Percentiles rank a stretch among this genome's conserved stretches.
Conservation (phyloP, 2,113 vertebrate genomes). For the Anhinga anhinga region DNA sequence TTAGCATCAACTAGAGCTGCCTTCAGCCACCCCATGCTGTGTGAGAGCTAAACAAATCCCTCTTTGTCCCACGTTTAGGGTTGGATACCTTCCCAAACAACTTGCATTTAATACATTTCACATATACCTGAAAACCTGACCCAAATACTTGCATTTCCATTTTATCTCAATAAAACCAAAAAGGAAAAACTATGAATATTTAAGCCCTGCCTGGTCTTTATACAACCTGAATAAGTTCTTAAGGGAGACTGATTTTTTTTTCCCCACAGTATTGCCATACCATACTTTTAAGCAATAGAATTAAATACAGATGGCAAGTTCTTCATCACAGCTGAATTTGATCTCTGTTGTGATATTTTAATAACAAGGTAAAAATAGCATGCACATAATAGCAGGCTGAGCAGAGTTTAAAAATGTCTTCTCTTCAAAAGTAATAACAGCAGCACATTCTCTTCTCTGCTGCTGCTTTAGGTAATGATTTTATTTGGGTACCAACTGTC, state of each 20-base stretch:
- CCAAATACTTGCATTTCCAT: not conserved
- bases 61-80: not conserved
- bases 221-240: not conserved
- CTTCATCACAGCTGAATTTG: not conserved
- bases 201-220: not conserved
- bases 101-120: not conserved
- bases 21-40: not conserved
- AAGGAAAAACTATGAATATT: not conserved
- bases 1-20: not conserved
- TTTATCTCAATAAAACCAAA: not conserved
- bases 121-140: not conserved
- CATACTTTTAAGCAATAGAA: not conserved
- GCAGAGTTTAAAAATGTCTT: conserved; percentile 9
- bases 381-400: conserved; percentile 11
- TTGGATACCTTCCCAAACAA: not conserved
- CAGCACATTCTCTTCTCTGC: not conserved
- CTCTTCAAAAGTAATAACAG: conserved; percentile 24
- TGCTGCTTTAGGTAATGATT: conserved; percentile 4
- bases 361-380: conserved; percentile 43
- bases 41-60: not conserved
- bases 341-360: conserved; percentile 41
- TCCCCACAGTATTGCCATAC: not conserved
- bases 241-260: too few relatives aligned
- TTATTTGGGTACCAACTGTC: conserved; percentile 46
- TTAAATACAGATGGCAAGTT: not conserved